Conservation (phyloP, 92 coral and sea anemone genomes). For the Montipora capitata region DNA sequence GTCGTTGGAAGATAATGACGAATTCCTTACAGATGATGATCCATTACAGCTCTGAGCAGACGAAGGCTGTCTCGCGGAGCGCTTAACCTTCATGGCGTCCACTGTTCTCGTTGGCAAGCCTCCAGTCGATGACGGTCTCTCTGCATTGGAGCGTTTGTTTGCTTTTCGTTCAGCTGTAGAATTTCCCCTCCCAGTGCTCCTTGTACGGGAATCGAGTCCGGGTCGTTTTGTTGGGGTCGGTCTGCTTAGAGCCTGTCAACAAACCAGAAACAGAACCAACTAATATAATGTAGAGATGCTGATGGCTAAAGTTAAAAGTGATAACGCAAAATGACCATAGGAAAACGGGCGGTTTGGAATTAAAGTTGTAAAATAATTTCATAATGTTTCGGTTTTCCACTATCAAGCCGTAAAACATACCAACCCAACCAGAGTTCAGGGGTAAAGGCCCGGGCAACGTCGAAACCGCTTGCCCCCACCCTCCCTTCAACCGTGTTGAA, state of each 20-base stretch:
- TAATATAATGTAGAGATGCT: background rate
- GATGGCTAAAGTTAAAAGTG: too few species aligned
- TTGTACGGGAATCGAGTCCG: slow-evolving; percentile 15
- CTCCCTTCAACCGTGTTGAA: too few species aligned
- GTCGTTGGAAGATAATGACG: background rate
- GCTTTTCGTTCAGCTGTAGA: background rate
- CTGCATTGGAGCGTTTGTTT: background rate
- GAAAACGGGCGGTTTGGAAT: too few species aligned
- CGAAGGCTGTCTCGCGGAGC: slow-evolving; percentile 6
- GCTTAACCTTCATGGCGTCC: background rate
- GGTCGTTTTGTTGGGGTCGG: slow-evolving; percentile 11
- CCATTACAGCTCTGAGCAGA: background rate
- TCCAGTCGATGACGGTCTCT: background rate
- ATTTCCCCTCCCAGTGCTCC: slow-evolving; percentile 29
- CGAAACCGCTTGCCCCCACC: too few species aligned
- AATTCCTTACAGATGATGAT: slow-evolving; percentile 1
- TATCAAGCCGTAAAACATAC: too few species aligned
- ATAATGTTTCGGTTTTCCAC: too few species aligned
- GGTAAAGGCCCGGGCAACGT: too few species aligned
- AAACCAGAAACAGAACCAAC: background rate
- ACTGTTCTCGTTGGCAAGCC: background rate
- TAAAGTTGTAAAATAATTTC: too few species aligned
- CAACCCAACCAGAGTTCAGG: too few species aligned
- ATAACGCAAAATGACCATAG: too few species aligned
- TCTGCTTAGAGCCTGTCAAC: slow-evolving; percentile 23